Percentiles rank a stretch among this genome's conserved stretches.
phyloP scores from a whole-genome alignment of 2,888 invertebrate genomes.

The Drosophila cracens region DNA sequence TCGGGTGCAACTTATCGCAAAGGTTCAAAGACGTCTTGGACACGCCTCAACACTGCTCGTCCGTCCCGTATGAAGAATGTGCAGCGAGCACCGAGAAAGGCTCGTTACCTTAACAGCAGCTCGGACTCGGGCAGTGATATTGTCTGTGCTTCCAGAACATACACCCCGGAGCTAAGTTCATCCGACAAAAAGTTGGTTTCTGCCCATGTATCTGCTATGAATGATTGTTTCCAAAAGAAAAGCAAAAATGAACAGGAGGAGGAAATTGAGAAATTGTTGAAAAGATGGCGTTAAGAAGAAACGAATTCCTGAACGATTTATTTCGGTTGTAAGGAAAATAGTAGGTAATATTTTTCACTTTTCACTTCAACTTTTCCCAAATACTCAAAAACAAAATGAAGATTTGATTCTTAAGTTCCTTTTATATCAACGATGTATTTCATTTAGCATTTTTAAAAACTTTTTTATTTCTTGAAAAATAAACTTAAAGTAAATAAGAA shows the following conservation, averaged over 20 bases:
- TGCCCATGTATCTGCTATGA: not conserved
- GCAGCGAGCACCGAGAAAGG: not conserved
- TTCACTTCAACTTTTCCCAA: too few relatives aligned
- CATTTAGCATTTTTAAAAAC: not conserved
- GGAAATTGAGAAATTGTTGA: too few relatives aligned
- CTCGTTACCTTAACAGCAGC: not conserved
- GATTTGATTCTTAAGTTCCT: not conserved
- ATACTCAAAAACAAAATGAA: not conserved
- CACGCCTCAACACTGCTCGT: not conserved
- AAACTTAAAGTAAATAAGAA: not conserved
- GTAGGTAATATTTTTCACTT: not conserved
- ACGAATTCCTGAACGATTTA: not conserved
- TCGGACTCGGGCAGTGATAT: constrained; percentile 3
- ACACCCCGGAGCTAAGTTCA: constrained; percentile 29
- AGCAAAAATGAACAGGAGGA: not conserved
- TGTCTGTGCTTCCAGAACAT: constrained; percentile 31
- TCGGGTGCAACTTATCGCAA: not conserved
- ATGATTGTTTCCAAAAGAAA: not conserved
- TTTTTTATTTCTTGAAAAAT: not conserved
- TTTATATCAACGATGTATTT: not conserved
- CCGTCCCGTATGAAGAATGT: not conserved
- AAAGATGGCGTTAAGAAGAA: not conserved
- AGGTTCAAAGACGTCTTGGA: not conserved
- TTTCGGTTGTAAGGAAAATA: not conserved
- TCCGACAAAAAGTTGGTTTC: not conserved